Evolutionary conservation across 1,140 invertebrate species (phyloP), one percentile per base, ranked within the genome.

Genomic region (Trichogramma pretiosum): DNA sequence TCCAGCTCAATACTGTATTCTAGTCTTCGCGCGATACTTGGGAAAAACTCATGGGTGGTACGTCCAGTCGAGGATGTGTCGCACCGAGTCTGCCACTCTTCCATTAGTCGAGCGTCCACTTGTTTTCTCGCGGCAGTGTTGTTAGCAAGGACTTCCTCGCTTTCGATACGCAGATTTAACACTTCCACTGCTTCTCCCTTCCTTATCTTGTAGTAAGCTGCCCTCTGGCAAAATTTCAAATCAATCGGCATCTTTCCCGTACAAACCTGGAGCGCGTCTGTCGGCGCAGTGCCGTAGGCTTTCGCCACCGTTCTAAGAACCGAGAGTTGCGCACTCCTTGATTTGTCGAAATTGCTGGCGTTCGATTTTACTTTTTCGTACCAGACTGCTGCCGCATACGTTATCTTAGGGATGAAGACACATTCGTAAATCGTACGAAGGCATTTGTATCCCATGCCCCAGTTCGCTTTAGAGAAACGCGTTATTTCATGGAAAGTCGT

Each of bases 321-420:
- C 0, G 36, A 26, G 60, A 3, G 46, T 16, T 1, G 26, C 1
- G 7, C 54, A n/a, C 1, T 43, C 5, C n/a, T 53, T 23, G 0
- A 14, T 38, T 33, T n/a, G 33, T 18, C 23, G 45, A 19, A 45
- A 36, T 0, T 18, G 10, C 5, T 19, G 2, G n/a, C n/a, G n/a
- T n/a, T n/a, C n/a, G n/a, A n/a, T 5, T 50, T 49, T 3, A 46
- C 22, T 2, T 47, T 19, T 11, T 58, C 53, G 7, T 36, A 37
- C 60, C 64, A 68, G 0, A 54, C 53, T 1, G 50, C 44, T 0
- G 56, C 59, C 1, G 55, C 62, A 50, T 68, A 66, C 1, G 50
- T 40, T 0, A 56, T 35, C 9, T 42, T 53, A 0, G 61, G 30
- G 0, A 58, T 32, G 17, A 60, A 59, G 2, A 62, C 26, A 0